Conservation (phyloP, 2,888 invertebrate species). For the Sylvicola fuscatus region DNA sequence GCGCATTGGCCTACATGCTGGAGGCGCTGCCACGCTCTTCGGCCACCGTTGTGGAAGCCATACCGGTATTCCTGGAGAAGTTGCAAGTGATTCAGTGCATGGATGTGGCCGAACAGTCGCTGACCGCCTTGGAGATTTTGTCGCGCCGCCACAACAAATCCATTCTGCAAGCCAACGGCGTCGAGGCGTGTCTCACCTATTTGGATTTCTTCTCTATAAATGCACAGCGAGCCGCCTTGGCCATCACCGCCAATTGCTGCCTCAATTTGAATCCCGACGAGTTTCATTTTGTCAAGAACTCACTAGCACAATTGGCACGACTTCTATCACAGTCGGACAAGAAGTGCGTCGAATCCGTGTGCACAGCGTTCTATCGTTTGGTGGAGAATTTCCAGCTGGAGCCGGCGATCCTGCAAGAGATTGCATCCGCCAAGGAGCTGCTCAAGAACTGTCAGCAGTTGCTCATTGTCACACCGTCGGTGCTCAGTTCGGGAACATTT, state of each 20-base stretch:
- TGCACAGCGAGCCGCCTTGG: slow-evolving; percentile 89
- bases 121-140: slow-evolving; percentile 93
- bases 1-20: slow-evolving; percentile 97
- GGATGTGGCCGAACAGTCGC: slow-evolving; percentile 98
- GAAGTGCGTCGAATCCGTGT: slow-evolving; percentile 94
- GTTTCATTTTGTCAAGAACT: slow-evolving; percentile 80
- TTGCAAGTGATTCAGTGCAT: slow-evolving; percentile 96
- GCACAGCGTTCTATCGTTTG: slow-evolving; percentile 85
- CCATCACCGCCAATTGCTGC: slow-evolving; percentile 95
- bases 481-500: slow-evolving; percentile 86
- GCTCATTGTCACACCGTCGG: slow-evolving; percentile 86
- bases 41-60: slow-evolving; percentile 87
- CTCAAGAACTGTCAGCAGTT: slow-evolving; percentile 80
- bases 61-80: slow-evolving; percentile 93
- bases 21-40: slow-evolving; percentile 94
- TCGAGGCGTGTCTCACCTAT: slow-evolving; percentile 88
- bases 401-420: slow-evolving; percentile 75
- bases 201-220: slow-evolving; percentile 98
- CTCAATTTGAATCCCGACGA: slow-evolving; percentile 85
- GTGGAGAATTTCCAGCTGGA: slow-evolving; percentile 94
- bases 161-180: slow-evolving; percentile 86
- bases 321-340: slow-evolving; percentile 79
- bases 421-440: slow-evolving; percentile 67
- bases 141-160: slow-evolving; percentile 92
- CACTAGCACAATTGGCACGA: slow-evolving; percentile 63